These are phyloP conservation scores for Brachymystax lenok DNA, from an alignment of 2,797 vertebrate genomes.

Conservation along the genomic window DNA sequence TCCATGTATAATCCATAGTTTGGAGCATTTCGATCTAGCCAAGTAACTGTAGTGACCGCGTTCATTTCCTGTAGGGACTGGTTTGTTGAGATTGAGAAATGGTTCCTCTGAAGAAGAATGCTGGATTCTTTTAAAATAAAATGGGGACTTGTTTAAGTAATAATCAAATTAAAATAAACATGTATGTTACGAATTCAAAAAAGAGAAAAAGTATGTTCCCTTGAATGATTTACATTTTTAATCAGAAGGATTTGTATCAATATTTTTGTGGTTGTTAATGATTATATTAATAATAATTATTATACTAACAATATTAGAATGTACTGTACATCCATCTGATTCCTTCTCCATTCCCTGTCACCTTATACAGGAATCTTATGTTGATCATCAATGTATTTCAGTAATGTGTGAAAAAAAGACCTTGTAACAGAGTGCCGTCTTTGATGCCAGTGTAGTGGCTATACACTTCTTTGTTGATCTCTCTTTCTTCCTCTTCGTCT, in stretches of 20 bases:
- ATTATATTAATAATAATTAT: slow-evolving; percentile 66
- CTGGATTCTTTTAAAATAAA: slow-evolving; percentile 81
- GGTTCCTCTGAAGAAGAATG: slow-evolving; percentile 76
- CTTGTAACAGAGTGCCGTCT: slow-evolving; percentile 87
- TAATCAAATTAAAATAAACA: slow-evolving; percentile 62
- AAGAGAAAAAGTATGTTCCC: slow-evolving; percentile 66
- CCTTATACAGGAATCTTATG: slow-evolving; percentile 80
- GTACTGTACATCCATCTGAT: slow-evolving; percentile 81
- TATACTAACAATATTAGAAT: slow-evolving; percentile 67
- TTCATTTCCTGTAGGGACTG: slow-evolving; percentile 84
- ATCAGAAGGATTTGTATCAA: slow-evolving; percentile 77
- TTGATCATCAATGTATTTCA: slow-evolving; percentile 85
- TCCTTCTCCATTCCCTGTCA: slow-evolving; percentile 79
- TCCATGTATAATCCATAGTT: not conserved
- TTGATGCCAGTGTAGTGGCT: slow-evolving; percentile 86
- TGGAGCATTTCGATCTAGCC: slow-evolving; percentile 3
- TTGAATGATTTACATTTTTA: slow-evolving; percentile 71
- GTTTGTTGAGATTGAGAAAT: slow-evolving; percentile 75
- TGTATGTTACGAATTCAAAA: slow-evolving; percentile 46
- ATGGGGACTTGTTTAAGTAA: slow-evolving; percentile 76
- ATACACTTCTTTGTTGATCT: slow-evolving; percentile 61
- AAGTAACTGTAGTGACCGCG: slow-evolving; percentile 78
- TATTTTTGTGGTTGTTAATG: slow-evolving; percentile 84
- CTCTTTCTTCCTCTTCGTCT: slow-evolving; percentile 43
- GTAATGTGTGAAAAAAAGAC: slow-evolving; percentile 80